Evolutionary conservation across 2,888 invertebrate genomes (phyloP).

Genomic region (Cynaeus angustus): DNA sequence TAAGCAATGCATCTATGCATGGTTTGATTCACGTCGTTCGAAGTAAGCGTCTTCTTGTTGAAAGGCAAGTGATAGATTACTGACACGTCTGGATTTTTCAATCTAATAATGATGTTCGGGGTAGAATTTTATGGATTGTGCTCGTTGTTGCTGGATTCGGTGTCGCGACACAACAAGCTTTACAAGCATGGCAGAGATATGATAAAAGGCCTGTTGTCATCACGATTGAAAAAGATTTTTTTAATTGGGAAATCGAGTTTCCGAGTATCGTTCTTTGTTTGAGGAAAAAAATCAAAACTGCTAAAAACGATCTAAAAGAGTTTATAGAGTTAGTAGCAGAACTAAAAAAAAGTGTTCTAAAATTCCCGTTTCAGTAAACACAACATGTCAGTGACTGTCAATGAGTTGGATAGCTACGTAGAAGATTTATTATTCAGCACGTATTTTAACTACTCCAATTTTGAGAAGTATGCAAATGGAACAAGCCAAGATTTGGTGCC

Average conservation of each 20-base stretch:
- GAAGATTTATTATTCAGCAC: constrained; percentile 36
- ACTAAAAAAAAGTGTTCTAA: not conserved
- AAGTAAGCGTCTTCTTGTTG: constrained; percentile 57
- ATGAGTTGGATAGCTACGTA: constrained; percentile 14
- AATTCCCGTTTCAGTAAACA: not conserved
- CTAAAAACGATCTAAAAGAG: not conserved
- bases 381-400: not conserved
- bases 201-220: constrained; percentile 62
- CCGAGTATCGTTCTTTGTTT: constrained; percentile 66
- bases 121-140: constrained; percentile 61
- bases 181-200: constrained; percentile 60
- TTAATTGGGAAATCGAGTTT: constrained; percentile 61
- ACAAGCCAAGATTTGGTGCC: constrained; percentile 27
- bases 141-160: constrained; percentile 54
- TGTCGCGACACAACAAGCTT: constrained; percentile 56
- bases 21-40: constrained; percentile 63
- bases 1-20: constrained; percentile 63
- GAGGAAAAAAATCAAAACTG: constrained; percentile 8
- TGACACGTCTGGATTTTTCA: constrained; percentile 6
- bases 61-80: constrained; percentile 60
- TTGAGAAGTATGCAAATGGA: constrained; percentile 41
- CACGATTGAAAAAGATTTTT: constrained; percentile 61
- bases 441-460: constrained; percentile 34
- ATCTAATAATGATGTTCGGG: constrained; percentile 25
- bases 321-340: not conserved